A percentile compares a stretch with the other conserved stretches of the same genome.
phyloP scores from a whole-genome alignment of 2,113 vertebrate species.

The Isichthys henryi region DNA sequence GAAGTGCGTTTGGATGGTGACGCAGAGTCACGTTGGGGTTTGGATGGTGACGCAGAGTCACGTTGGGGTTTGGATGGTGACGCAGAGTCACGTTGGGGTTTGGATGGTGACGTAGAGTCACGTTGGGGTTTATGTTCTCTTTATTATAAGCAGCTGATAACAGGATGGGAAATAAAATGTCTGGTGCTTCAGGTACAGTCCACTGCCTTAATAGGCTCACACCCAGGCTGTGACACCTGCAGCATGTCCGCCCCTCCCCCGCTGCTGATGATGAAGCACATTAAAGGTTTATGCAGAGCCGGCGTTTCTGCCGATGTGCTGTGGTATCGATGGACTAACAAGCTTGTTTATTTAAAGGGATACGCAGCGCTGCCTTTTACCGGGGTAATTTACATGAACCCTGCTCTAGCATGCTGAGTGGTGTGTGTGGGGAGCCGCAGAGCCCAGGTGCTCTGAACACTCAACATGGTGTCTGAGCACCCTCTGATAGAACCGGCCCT shows the following conservation, averaged over 20 bases:
- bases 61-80: neutral
- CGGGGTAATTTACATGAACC: neutral
- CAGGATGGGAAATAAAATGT: neutral
- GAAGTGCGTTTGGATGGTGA: neutral
- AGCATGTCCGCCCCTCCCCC: neutral
- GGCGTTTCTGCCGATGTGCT: neutral
- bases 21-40: neutral
- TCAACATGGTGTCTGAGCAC: neutral
- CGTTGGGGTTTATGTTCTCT: neutral
- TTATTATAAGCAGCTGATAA: neutral
- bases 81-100: neutral
- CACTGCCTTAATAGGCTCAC: neutral
- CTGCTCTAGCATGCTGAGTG: neutral
- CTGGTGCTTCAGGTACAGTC: neutral
- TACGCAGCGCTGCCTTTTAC: neutral
- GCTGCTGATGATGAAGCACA: neutral
- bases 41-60: neutral
- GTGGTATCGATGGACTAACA: neutral
- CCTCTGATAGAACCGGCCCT: neutral
- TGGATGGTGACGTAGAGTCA: neutral
- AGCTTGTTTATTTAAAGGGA: neutral
- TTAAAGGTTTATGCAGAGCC: neutral
- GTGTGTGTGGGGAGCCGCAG: neutral
- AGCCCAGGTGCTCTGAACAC: neutral
- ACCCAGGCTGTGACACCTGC: neutral